phyloP scores from a whole-genome alignment of 2,113 vertebrate genomes.

The Pycnonotus jocosus region DNA sequence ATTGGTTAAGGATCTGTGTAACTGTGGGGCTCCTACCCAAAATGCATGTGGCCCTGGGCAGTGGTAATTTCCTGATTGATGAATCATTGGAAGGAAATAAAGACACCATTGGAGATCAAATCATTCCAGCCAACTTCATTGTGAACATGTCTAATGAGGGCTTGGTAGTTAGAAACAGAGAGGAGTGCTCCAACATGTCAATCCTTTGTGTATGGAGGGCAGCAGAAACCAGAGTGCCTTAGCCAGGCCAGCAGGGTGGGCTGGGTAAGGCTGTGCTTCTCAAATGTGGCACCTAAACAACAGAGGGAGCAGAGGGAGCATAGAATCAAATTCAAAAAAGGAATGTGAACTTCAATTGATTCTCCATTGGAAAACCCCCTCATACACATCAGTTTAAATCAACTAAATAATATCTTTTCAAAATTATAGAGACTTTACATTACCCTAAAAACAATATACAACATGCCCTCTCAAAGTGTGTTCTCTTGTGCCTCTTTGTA shows the following conservation, averaged over 20 bases:
- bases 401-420: background rate
- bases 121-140: background rate
- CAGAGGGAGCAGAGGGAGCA: background rate
- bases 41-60: background rate
- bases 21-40: background rate
- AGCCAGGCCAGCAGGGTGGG: background rate
- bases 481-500: background rate
- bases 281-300: background rate
- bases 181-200: background rate
- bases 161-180: background rate
- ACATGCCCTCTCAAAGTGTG: background rate
- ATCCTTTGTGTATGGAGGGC: background rate
- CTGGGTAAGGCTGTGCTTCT: background rate
- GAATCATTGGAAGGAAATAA: background rate
- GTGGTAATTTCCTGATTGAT: background rate
- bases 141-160: background rate
- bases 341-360: background rate
- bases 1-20: background rate
- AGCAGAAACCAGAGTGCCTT: background rate
- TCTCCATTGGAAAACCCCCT: background rate
- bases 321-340: background rate
- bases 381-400: background rate
- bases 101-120: background rate
- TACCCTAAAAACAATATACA: background rate
- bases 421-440: background rate